Evolutionary conservation across 2,113 vertebrate genomes (phyloP), one percentile per base, ranked within the genome.

Genomic region (Scomber scombrus): DNA sequence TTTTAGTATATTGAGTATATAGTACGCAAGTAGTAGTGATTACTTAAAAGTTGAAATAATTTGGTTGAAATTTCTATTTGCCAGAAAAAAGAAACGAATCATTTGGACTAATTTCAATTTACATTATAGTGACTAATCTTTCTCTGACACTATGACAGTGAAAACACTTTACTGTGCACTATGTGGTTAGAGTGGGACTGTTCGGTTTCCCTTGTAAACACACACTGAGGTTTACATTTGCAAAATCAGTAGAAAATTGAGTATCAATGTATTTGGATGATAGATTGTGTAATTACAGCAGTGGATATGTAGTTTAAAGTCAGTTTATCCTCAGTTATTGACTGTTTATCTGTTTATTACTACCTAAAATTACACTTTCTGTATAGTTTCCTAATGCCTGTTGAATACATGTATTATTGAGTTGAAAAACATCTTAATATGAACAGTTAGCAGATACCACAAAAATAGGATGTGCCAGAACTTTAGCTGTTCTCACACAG

Each of bases 131-230:
- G 5, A 60, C 31, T 2, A 31, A 8, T 4, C 16, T 11, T n/a
- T 31, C 18, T 40, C 34, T 40, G 7, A 40, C 9, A n/a, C 3
- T 60, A 11, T 8, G 34, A 60, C 13, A 56, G 14, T 13, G 15
- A 23, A 15, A 0, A 9, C 1, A 15, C 6, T 34, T 71, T 15
- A 26, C 29, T 29, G 21, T 61, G 23, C 7, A 29, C 23, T 0
- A 5, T 0, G 19, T 26, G 57, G 45, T 46, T 61, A 29, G 9
- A 47, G 21, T 51, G 50, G 16, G 12, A 15, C 2, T n/a, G 26
- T 43, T 51, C 19, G 45, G 21, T 67, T 75, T 67, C 26, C 16
- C 10, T 1, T 65, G 21, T 58, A n/a, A 49, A 62, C 54, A 57
- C 8, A 62, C 54, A 57, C 8, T 34, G 58, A 70, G 19, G 40